These are phyloP conservation scores for Pholis gunnellus DNA, from an alignment of 2,113 vertebrate genomes.

Conservation along the genomic window DNA sequence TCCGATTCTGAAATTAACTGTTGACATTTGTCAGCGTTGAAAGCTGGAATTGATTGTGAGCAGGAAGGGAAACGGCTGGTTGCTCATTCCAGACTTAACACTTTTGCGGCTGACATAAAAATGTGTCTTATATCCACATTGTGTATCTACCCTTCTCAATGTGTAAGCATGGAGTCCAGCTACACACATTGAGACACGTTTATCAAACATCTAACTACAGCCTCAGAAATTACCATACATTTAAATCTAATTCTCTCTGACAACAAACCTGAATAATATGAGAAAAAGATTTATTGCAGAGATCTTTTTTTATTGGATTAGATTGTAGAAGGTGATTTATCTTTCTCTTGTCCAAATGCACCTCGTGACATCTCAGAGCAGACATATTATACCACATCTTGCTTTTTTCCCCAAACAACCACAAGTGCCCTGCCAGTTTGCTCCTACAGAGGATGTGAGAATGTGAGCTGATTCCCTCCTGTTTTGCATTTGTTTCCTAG, in stretches of 20 bases:
- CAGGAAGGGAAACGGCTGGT: neutral
- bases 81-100: conserved; percentile 14
- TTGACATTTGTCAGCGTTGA: conserved; percentile 46
- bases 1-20: conserved; percentile 29
- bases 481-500: conserved; percentile 35
- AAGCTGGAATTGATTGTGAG: conserved; percentile 45
- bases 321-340: neutral
- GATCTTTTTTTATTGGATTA: conserved; percentile 8
- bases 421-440: neutral
- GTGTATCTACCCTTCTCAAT: neutral
- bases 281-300: conserved; percentile 20
- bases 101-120: conserved; percentile 11
- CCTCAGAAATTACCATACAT: conserved; percentile 15
- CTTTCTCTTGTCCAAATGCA: conserved; percentile 1
- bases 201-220: neutral
- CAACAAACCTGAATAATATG: conserved; percentile 3
- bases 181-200: neutral
- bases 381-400: neutral
- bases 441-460: neutral
- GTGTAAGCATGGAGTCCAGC: neutral
- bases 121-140: conserved; percentile 2
- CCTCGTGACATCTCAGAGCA: neutral
- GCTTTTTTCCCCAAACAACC: neutral
- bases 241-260: conserved; percentile 6
- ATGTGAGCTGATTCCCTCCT: neutral